A percentile compares a stretch with the other conserved stretches of the same genome.
Conservation (phyloP, 2,113 vertebrate species). For the Steatornis caripensis region DNA sequence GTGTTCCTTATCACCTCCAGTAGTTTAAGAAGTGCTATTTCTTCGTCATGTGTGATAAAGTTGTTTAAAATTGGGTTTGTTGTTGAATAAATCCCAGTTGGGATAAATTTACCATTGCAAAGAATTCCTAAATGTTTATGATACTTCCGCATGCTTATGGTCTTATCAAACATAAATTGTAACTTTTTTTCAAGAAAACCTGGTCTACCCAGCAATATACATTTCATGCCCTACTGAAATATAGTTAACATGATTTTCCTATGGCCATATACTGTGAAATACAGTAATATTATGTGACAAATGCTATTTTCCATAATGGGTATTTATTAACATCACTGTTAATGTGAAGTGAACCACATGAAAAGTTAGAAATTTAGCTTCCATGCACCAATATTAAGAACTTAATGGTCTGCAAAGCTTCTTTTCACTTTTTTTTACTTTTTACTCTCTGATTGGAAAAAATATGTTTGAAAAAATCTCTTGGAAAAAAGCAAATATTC, state of each 20-base stretch:
- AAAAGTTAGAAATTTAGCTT: background rate
- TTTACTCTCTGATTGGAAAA: background rate
- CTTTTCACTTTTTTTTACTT: background rate
- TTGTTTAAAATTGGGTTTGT: background rate
- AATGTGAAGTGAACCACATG: background rate
- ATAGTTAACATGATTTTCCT: background rate
- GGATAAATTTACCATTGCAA: background rate
- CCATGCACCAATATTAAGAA: background rate
- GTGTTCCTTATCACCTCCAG: background rate
- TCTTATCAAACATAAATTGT: background rate
- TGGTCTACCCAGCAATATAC: background rate
- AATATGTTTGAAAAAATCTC: background rate
- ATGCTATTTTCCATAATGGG: background rate
- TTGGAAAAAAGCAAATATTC: background rate
- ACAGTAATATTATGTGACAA: background rate
- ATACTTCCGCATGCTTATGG: background rate
- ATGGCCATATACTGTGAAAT: background rate
- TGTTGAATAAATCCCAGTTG: background rate
- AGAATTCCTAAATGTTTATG: background rate
- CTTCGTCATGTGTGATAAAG: background rate
- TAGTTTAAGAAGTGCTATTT: background rate
- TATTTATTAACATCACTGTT: background rate
- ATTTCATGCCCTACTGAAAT: background rate
- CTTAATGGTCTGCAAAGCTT: background rate
- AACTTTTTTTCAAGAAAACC: background rate